Conservation (phyloP, 2,113 vertebrate species). For the Gambusia holbrooki region DNA sequence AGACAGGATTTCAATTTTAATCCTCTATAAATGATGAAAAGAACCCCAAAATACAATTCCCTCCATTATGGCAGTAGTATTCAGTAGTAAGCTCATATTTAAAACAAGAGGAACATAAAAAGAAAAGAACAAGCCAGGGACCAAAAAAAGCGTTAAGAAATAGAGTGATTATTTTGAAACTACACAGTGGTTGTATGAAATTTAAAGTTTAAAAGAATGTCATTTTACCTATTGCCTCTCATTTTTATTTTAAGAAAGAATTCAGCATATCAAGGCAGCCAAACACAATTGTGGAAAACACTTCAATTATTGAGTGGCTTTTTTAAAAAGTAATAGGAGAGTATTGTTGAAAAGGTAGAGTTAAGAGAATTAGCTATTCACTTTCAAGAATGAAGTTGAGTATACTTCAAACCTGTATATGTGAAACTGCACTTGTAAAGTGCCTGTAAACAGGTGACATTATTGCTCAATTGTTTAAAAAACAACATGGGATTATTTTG, state of each 20-base stretch:
- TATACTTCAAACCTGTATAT: not conserved
- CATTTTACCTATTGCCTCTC: not conserved
- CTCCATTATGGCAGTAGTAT: constrained; percentile 51
- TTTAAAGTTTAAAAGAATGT: not conserved
- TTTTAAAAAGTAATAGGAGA: too few relatives aligned
- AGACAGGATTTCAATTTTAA: constrained; percentile 76
- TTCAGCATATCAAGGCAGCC: too few relatives aligned
- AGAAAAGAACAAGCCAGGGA: not conserved
- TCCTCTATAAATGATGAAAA: constrained; percentile 72
- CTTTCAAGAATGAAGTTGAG: too few relatives aligned
- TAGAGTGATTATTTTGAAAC: not conserved
- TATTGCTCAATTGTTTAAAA: not conserved
- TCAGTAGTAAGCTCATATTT: constrained; percentile 37
- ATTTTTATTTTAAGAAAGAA: not conserved
- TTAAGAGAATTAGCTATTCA: too few relatives aligned
- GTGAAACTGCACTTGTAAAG: not conserved
- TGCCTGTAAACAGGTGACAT: not conserved
- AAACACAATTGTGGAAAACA: too few relatives aligned
- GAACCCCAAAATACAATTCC: constrained; percentile 56
- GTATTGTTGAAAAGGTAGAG: too few relatives aligned
- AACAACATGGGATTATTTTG: too few relatives aligned
- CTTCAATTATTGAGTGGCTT: too few relatives aligned
- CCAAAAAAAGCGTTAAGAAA: not conserved
- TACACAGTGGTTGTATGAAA: not conserved
- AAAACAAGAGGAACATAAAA: constrained; percentile 39